A percentile compares a stretch with the other conserved stretches of the same genome.
phyloP scores from a whole-genome alignment of 1,140 invertebrate species.

The Phymastichus coffea region DNA sequence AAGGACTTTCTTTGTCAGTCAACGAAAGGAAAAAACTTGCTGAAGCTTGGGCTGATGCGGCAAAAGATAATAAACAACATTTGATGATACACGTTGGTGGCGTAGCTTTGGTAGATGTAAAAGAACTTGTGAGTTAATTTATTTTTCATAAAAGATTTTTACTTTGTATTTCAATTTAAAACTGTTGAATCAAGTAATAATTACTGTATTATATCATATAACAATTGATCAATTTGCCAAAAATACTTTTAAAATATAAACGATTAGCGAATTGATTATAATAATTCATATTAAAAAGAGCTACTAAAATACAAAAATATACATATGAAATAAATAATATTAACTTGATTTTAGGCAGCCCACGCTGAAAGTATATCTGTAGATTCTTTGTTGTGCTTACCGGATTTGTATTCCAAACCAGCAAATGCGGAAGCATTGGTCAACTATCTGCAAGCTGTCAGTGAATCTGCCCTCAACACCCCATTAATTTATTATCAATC shows the following conservation, averaged over 20 bases:
- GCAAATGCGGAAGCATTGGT: slow-evolving; percentile 64
- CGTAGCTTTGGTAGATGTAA: slow-evolving; percentile 67
- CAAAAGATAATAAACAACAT: slow-evolving; percentile 59
- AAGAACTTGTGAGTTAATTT: slow-evolving; percentile 64
- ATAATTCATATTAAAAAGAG: too few species aligned
- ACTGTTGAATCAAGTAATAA: too few species aligned
- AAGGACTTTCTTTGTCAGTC: slow-evolving; percentile 70
- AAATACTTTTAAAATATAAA: too few species aligned
- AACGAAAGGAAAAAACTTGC: slow-evolving; percentile 68
- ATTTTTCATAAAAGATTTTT: background rate
- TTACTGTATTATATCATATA: too few species aligned
- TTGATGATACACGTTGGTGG: slow-evolving; percentile 80
- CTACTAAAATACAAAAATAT: too few species aligned
- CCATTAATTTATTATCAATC: slow-evolving; percentile 85
- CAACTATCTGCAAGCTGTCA: slow-evolving; percentile 67
- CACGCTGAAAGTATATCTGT: slow-evolving; percentile 70
- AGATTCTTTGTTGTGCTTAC: slow-evolving; percentile 73
- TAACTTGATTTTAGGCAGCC: slow-evolving; percentile 60
- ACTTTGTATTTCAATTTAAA: background rate
- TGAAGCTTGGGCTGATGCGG: slow-evolving; percentile 67
- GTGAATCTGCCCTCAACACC: slow-evolving; percentile 69
- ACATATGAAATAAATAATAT: background rate
- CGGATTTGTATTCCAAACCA: slow-evolving; percentile 78
- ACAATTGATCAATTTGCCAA: too few species aligned
- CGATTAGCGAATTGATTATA: too few species aligned